phyloP scores from a whole-genome alignment of 2,888 invertebrate genomes.

The Prosopocoilus inquinatus region DNA sequence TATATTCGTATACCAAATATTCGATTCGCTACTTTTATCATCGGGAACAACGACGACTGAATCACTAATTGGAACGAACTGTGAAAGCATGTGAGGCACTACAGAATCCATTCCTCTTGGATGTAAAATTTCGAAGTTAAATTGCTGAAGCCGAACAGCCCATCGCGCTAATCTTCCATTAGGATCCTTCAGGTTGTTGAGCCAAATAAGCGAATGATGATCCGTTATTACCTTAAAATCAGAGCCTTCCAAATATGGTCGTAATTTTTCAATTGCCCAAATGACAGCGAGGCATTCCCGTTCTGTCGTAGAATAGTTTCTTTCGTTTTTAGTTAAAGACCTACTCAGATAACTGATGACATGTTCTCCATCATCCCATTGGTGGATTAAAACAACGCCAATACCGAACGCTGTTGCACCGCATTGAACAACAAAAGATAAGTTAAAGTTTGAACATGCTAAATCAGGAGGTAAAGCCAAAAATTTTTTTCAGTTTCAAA shows the following conservation, averaged over 20 bases:
- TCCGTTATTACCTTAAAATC: slow-evolving; percentile 22
- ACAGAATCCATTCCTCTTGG: too few relatives aligned
- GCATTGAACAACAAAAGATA: slow-evolving; percentile 11
- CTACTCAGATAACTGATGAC: slow-evolving; percentile 15
- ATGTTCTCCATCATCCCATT: slow-evolving; percentile 8
- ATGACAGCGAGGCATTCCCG: slow-evolving; percentile 22
- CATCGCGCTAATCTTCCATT: slow-evolving; percentile 26
- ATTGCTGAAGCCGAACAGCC: slow-evolving; percentile 26
- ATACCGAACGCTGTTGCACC: slow-evolving; percentile 10
- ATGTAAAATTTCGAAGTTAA: slow-evolving; percentile 25
- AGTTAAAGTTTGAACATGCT: slow-evolving; percentile 16
- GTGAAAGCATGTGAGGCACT: too few relatives aligned
- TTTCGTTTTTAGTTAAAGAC: slow-evolving; percentile 13
- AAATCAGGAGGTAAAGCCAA: slow-evolving; percentile 13
- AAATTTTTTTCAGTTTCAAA: too few relatives aligned
- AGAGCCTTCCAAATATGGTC: slow-evolving; percentile 25
- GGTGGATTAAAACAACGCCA: slow-evolving; percentile 15
- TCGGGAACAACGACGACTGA: too few relatives aligned
- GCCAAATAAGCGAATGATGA: slow-evolving; percentile 15
- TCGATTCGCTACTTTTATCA: too few relatives aligned
- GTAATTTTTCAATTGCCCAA: slow-evolving; percentile 8
- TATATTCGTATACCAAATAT: too few relatives aligned
- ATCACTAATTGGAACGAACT: too few relatives aligned
- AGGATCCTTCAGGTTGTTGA: slow-evolving; percentile 23
- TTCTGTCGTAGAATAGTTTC: slow-evolving; percentile 22